Base-by-base conservation (phyloP, 2,797 vertebrate genomes). In the Staurois parvus region DNA sequence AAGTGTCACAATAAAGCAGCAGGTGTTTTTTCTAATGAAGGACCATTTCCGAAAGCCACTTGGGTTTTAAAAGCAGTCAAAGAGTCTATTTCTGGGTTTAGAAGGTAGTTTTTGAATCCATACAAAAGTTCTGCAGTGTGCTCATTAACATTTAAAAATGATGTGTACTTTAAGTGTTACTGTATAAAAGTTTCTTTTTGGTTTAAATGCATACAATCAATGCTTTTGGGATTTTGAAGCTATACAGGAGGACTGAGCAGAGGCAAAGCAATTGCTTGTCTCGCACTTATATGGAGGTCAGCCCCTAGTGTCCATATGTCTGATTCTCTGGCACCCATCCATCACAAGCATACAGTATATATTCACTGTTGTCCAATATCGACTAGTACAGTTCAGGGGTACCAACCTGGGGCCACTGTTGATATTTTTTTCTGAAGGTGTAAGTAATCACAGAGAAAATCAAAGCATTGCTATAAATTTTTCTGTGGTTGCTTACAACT, bases 1-100 rank as follows among this genome's bases (percentile, higher is more conserved):
- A n/a, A n/a, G 30, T 80, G 79, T 78, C 81, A 87, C 85, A 79
- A 67, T 79, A 83, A 83, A 77, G 48, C 80, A 79, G 67, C 11
- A 74, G 75, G 67, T 19, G 26, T 56, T 81, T 29, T 81, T 79
- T 83, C 66, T 83, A 83, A 73, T 87, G 80, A 83, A 86, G 26
- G 24, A 28, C 24, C 40, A 21, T 80, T 59, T 75, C 5, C 10
- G 10, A 45, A 30, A 77, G 59, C 68, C n/a, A 32, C 56, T n/a
- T 80, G 37, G 24, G 19, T 19, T 67, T 68, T 56, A 13, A 68
- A 85, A 67, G 59, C 45, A 56, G 32, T 12, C 21, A 13, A 17
- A 24, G 19, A 26, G 26, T 26, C 70, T 67, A 56, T 48, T 8
- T 66, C 42, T 74, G 52, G 59, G 6, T 8, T 40, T 8, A 21